A percentile compares a stretch with the other conserved stretches of the same genome.
Conservation (phyloP, 2,113 vertebrate species). For the Nasalis larvatus region DNA sequence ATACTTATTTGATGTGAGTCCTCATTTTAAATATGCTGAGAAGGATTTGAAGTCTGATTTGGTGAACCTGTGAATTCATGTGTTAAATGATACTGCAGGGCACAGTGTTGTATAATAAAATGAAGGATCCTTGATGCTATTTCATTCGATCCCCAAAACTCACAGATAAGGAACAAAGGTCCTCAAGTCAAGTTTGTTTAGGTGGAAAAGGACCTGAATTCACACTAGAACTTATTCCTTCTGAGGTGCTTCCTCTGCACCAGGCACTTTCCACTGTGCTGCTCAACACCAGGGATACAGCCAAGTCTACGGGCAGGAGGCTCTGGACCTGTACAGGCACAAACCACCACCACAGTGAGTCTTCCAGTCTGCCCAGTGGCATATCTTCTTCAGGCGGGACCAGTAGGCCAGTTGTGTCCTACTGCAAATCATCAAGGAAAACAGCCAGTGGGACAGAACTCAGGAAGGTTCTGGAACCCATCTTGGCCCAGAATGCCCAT, state of each 20-base stretch:
- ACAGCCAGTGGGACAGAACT: not conserved
- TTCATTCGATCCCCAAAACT: not conserved
- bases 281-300: accelerated
- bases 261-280: accelerated
- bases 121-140: not conserved
- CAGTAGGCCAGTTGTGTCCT: not conserved
- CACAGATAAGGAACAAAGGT: not conserved
- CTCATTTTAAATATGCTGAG: not conserved
- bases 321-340: accelerated
- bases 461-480: not conserved
- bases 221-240: not conserved
- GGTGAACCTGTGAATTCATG: not conserved
- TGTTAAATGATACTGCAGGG: not conserved
- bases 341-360: not conserved
- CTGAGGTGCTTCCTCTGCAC: not conserved
- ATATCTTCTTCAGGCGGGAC: not conserved
- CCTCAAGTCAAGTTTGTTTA: not conserved
- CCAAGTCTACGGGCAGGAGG: not conserved
- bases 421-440: not conserved
- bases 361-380: not conserved
- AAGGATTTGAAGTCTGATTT: not conserved
- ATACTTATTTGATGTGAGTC: not conserved
- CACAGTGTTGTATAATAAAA: not conserved
- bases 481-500: not conserved
- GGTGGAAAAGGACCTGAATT: not conserved